Conservation (phyloP, 2,113 vertebrate genomes). For the Lagenorhynchus albirostris region DNA sequence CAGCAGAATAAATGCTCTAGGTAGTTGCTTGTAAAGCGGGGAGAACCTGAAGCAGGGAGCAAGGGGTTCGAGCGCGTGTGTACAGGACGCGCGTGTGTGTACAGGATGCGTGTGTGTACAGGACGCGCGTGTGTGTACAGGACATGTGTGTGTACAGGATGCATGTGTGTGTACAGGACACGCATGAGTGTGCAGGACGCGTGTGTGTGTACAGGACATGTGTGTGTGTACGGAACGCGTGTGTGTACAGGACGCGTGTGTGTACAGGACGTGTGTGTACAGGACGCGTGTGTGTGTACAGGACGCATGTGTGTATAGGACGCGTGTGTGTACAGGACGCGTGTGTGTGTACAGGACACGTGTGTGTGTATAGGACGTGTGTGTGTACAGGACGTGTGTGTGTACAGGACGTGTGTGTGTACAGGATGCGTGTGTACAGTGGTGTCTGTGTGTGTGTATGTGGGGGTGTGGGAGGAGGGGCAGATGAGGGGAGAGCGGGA, state of each 20-base stretch:
- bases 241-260: no score
- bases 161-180: not conserved
- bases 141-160: no score
- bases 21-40: accelerated
- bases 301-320: no score
- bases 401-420: not conserved
- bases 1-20: not conserved
- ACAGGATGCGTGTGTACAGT: no score
- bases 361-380: accelerated
- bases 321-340: not conserved
- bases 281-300: no score
- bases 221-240: no score
- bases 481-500: not conserved
- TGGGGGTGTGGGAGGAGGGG: not conserved
- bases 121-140: no score
- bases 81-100: not conserved
- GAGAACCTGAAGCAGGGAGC: not conserved
- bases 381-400: no score
- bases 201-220: no score
- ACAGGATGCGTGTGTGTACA: no score
- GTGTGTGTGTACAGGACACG: not conserved
- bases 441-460: not conserved
- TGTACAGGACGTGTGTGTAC: no score
- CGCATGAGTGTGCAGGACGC: accelerated
- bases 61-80: not conserved